A percentile compares a stretch with the other conserved stretches of the same genome.
These are phyloP conservation scores for Poeciliopsis paucimaculata DNA, from an alignment of 2,797 vertebrate genomes.

Conservation along the genomic window DNA sequence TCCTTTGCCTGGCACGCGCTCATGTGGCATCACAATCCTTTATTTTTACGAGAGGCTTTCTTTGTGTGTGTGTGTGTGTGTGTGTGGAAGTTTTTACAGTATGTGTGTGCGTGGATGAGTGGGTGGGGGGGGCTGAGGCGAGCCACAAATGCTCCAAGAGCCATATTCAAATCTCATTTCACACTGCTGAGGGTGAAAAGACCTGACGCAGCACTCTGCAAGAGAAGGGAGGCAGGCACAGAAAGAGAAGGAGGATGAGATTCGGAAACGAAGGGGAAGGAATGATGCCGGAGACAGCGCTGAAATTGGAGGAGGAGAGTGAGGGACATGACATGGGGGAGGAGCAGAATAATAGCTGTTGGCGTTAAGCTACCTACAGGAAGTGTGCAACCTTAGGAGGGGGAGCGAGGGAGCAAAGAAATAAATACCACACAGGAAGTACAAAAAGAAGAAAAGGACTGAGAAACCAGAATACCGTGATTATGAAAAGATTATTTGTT, in stretches of 20 bases:
- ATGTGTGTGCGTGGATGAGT: background rate
- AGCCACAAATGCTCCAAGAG: slow-evolving; percentile 67
- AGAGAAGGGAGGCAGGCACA: slow-evolving; percentile 36
- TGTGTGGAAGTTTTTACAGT: slow-evolving; percentile 1
- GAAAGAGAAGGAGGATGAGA: slow-evolving; percentile 43
- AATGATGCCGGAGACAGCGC: slow-evolving; percentile 48
- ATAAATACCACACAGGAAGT: slow-evolving; percentile 24
- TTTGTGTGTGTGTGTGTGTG: slow-evolving; percentile 19
- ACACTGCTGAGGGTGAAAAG: slow-evolving; percentile 74
- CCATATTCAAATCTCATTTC: slow-evolving; percentile 83
- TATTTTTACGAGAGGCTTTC: slow-evolving; percentile 58
- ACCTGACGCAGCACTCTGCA: slow-evolving; percentile 77
- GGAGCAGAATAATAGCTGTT: slow-evolving; percentile 60
- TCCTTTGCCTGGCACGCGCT: slow-evolving; percentile 41
- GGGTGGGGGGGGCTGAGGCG: slow-evolving; percentile 10
- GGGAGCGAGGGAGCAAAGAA: slow-evolving; percentile 21
- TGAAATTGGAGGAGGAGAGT: slow-evolving; percentile 52
- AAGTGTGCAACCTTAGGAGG: slow-evolving; percentile 23
- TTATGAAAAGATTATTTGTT: slow-evolving; percentile 20
- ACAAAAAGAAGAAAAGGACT: slow-evolving; percentile 35
- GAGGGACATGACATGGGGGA: slow-evolving; percentile 56
- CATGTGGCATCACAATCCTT: slow-evolving; percentile 59
- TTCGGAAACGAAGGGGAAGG: slow-evolving; percentile 41
- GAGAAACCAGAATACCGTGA: slow-evolving; percentile 23
- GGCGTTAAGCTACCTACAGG: slow-evolving; percentile 56